Percentiles rank a stretch among this genome's conserved stretches.
These are phyloP conservation scores for Phyllostomus hastatus DNA, from an alignment of 2,113 vertebrate genomes.

Conservation along the genomic window DNA sequence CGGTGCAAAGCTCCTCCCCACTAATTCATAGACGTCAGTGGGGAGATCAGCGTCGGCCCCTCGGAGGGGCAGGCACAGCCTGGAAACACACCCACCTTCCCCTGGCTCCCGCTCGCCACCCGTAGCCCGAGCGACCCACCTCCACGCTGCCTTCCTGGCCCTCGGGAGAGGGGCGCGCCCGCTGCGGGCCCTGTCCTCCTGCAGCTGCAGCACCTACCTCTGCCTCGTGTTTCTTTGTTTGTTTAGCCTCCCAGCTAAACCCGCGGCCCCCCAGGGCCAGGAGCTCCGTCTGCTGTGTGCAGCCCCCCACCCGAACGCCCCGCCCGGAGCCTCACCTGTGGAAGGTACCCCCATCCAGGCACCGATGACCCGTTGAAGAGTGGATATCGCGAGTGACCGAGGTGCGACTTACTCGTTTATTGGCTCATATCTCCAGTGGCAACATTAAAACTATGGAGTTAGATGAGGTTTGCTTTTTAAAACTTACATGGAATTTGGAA, in stretches of 20 bases:
- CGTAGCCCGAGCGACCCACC: fast-evolving
- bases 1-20: not conserved
- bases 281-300: not conserved
- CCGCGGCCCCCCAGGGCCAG: not conserved
- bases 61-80: not conserved
- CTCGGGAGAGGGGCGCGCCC: too few species aligned
- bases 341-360: too few species aligned
- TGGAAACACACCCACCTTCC: not conserved
- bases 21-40: not conserved
- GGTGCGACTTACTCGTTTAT: not conserved
- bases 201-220: too few species aligned
- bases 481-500: not conserved
- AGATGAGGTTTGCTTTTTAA: not conserved
- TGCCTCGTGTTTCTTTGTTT: not conserved
- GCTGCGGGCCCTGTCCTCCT: too few species aligned
- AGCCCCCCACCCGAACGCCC: not conserved
- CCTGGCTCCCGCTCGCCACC: not conserved
- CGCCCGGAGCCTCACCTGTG: not conserved
- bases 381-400: not conserved
- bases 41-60: not conserved
- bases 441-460: not conserved
- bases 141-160: fast-evolving
- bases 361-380: not conserved
- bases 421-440: not conserved
- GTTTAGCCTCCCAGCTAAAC: not conserved